These are phyloP conservation scores for Phaetusa simplex DNA, from an alignment of 2,113 vertebrate species.

Conservation along the genomic window DNA sequence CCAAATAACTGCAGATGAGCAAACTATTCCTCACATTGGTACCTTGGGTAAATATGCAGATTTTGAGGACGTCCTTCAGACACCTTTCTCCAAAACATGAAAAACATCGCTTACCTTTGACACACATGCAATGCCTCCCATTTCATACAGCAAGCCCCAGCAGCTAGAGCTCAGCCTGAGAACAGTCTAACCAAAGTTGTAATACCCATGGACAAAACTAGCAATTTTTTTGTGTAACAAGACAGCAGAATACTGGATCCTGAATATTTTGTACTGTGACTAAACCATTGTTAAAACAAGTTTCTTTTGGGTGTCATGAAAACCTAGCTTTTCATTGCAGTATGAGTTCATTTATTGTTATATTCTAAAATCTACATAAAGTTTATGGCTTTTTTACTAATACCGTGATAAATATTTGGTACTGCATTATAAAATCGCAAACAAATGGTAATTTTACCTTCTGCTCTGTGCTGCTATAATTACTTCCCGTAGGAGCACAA, in stretches of 20 bases:
- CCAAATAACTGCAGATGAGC: neutral
- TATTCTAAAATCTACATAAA: constrained; percentile 51
- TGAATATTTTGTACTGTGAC: neutral
- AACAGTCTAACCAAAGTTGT: neutral
- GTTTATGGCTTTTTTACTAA: constrained; percentile 55
- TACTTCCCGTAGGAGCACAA: constrained; percentile 67
- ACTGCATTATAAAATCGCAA: constrained; percentile 53
- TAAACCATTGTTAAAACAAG: neutral
- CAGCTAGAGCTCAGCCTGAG: neutral
- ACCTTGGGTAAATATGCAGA: neutral
- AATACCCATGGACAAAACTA: neutral
- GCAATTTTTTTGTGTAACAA: neutral
- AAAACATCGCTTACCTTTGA: neutral
- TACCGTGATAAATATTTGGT: constrained; percentile 64
- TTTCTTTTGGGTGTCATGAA: constrained; percentile 28
- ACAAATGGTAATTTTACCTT: constrained; percentile 66
- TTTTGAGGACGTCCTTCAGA: neutral
- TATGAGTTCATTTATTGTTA: neutral
- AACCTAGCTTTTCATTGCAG: neutral
- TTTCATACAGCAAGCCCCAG: neutral
- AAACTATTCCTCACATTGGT: neutral
- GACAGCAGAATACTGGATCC: neutral
- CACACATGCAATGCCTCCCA: neutral
- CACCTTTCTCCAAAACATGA: neutral
- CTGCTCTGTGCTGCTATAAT: constrained; percentile 65